Evolutionary conservation across 2,888 invertebrate species (phyloP), one percentile per base, ranked within the genome.

Genomic region (Panopea generosa): DNA sequence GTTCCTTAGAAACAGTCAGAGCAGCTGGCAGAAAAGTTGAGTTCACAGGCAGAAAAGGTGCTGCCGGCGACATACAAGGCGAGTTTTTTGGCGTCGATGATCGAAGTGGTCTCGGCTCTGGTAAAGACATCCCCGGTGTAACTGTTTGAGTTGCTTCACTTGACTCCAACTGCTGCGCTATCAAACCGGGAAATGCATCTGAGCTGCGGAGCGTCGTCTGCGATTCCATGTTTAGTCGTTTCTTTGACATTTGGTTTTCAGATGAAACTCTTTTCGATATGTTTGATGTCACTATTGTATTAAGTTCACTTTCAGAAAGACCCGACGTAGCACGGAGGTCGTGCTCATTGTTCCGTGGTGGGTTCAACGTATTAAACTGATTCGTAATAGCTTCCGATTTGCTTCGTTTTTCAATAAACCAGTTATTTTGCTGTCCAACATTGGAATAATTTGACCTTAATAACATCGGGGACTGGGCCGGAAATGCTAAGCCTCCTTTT

Each of bases 401-500:
- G 24, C 45, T 57, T 16, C 68, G 49, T 52, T 55, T 69, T 38
- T 80, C 80, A 38, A 80, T 80, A n/a, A 50, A 53, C 80, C 80
- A 80, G 14, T 52, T 38, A 40, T 69, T 47, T 4, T 33, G 33
- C 6, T 45, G 45, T 2, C 63, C 59, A 2, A 40, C 38, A 52
- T 47, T 70, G 0, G 52, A 29, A 56, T 80, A 80, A 27, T 80
- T 80, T 0, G 76, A 71, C n/a, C 80, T 50, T 1, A 80, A 16
- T 22, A 80, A 57, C 56, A 80, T 57, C 1, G 80, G 80, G 3
- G 80, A 80, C 62, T 76, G 66, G n/a, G 65, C 56, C 6, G 72
- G 63, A 11, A 69, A 1, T 2, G 7, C 27, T 20, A n/a, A 24
- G 22, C 43, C 29, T 9, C n/a, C n/a, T 22, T 18, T 27, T 47